Evolutionary conservation across 1,140 invertebrate species (phyloP).

Genomic region (Neodiprion lecontei): DNA sequence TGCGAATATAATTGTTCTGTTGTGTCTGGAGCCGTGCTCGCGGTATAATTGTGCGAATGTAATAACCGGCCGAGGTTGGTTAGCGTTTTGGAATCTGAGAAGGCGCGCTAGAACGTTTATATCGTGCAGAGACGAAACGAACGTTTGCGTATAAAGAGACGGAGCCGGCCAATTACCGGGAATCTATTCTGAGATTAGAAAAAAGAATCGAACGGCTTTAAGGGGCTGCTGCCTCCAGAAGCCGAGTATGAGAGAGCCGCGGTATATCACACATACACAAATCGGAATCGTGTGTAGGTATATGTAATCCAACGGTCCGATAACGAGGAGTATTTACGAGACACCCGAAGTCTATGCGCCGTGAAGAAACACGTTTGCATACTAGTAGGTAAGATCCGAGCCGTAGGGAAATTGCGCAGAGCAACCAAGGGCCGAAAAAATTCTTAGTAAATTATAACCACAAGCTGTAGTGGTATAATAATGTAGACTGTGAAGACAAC

Average conservation of each 20-base stretch:
- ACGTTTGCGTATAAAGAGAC: background rate
- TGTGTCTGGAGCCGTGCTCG: background rate
- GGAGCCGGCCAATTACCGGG: constrained; percentile 3
- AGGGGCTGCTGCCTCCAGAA: background rate
- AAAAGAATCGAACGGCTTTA: background rate
- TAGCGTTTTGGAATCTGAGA: background rate
- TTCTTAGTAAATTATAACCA: too few species aligned
- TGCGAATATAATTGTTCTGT: background rate
- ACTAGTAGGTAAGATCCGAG: background rate
- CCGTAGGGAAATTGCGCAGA: too few species aligned
- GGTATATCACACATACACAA: too few species aligned
- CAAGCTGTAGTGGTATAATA: too few species aligned
- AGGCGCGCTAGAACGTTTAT: too few species aligned
- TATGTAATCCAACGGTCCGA: background rate
- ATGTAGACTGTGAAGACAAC: too few species aligned
- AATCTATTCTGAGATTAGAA: constrained; percentile 4
- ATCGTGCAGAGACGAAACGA: background rate
- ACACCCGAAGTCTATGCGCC: constrained; percentile 3
- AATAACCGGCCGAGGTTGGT: background rate
- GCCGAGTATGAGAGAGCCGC: background rate
- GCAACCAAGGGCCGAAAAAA: too few species aligned
- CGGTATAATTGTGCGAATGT: too few species aligned
- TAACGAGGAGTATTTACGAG: background rate
- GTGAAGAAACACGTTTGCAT: background rate
- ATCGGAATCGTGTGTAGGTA: too few species aligned